Base-by-base conservation (phyloP, 2,113 vertebrate species). In the Phrynocephalus versicolor region DNA sequence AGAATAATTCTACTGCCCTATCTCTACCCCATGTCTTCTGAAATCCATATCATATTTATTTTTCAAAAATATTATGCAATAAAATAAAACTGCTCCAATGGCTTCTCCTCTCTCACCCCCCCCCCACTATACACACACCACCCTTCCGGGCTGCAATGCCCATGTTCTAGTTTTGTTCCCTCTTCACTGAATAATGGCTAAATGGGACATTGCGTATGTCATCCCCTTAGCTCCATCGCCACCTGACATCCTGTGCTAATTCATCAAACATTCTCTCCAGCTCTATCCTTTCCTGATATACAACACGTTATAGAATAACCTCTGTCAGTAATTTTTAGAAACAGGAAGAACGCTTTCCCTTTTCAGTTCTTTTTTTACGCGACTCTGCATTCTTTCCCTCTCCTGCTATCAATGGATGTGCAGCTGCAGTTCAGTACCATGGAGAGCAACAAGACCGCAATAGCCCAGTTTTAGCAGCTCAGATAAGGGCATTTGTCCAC, bases 361-460 rank as follows among this genome's bases (percentile, higher is more conserved):
- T 8, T 35, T 18, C 18, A 13, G 14, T 30, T 1, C 3, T 16
- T 7, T 55, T 15, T 51, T 23, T 27, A 16, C 70, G 65, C 14
- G 45, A 37, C 21, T 35, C 21, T 85, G 30, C 18, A 8, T 62
- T 72, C 55, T 55, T 58, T 51, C 55, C 37, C 37, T 74, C 7
- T 73, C 57, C 77, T 74, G 70, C 70, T 74, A 55, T 30, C 14
- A 37, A 37, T 39, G 70, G 70, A 73, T 65, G 78, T 55, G 74
- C 65, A 16, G 6, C 84, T 74, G 78, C 78, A 81, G 58, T 67
- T 86, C 84, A 86, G 84, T 51, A 86, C 78, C 70, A 81, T 21
- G 84, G 84, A 86, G 70, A 86, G 84, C 6, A 25, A 65, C 78
- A 86, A 35, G 39, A 80, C 84, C 5, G 84, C 78, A 86, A 65